These are phyloP conservation scores for Omphaloscelis lunosa DNA, from an alignment of 2,888 invertebrate genomes.

Conservation along the genomic window DNA sequence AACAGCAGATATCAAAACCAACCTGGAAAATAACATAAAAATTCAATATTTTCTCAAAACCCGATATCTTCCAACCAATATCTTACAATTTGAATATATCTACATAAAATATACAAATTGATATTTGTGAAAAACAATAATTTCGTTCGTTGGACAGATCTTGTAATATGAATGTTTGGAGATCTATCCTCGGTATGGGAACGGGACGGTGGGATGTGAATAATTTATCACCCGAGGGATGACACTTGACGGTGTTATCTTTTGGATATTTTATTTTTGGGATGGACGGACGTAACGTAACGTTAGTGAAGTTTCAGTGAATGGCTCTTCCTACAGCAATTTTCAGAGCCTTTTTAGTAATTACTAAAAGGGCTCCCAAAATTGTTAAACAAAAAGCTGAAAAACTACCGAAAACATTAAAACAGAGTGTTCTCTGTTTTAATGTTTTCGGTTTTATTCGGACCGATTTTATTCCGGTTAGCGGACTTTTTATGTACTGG, in stretches of 20 bases:
- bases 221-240: constrained; percentile 58
- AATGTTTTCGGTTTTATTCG: background rate
- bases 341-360: no score
- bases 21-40: constrained; percentile 8
- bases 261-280: constrained; percentile 16
- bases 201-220: constrained; percentile 44
- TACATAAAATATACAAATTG: constrained; percentile 64
- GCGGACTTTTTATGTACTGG: background rate
- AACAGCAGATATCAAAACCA: constrained; percentile 9
- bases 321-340: no score
- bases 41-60: constrained; percentile 40
- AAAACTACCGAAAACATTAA: no score
- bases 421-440: background rate
- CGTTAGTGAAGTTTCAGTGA: background rate
- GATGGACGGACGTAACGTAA: background rate
- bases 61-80: constrained; percentile 47
- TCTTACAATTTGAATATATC: constrained; percentile 59
- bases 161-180: constrained; percentile 61
- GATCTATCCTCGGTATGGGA: constrained; percentile 20
- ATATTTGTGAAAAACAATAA: constrained; percentile 64
- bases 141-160: constrained; percentile 54
- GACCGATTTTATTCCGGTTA: background rate
- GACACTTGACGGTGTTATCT: constrained; percentile 45
- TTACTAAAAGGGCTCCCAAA: no score
- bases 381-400: no score